Evolutionary conservation across 2,888 invertebrate genomes (phyloP), one percentile per base, ranked within the genome.

Genomic region (Zele albiditarsus): DNA sequence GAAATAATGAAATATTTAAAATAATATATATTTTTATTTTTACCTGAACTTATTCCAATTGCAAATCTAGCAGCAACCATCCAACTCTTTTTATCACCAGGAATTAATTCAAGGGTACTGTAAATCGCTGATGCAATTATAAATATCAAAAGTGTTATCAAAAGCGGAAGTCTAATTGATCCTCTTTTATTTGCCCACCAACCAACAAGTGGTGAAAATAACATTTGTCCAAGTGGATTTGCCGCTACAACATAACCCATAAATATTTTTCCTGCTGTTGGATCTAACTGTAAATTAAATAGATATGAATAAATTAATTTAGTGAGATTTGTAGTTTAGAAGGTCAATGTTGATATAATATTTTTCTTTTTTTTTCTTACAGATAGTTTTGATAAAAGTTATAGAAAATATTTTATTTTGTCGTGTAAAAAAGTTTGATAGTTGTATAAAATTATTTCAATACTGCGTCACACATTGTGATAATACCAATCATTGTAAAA

Each of bases 171-270:
- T 75, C 96, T 92, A 80, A 95, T 94, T 0, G 93, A 92, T 69
- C 93, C 93, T 31, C 94, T 89, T 85, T 92, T 93, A 89, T 96
- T 96, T 69, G 95, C 94, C 95, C 96, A 96, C 93, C 94, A 94
- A 58, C 96, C 96, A 80, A 96, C 92, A 79, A 96, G 88, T 2
- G 96, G 96, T 25, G 96, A 96, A 88, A 95, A 95, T 76, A 96
- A 86, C 93, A 96, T 94, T 91, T 97, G 96, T 0, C 95, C 96
- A 77, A 96, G 91, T 16, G 97, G 96, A 91, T 96, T 96, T 31
- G 96, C 95, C 46, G 95, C 96, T 69, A 96, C 95, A 68, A 96
- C 93, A 82, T 94, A 92, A 6, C 96, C 96, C 92, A 96, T 93
- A 85, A 95, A 94, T 89, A 95, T 95, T 88, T 96, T 96, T 80